Base-by-base conservation (phyloP, 2,797 vertebrate species). In the Loriculus beryllinus region DNA sequence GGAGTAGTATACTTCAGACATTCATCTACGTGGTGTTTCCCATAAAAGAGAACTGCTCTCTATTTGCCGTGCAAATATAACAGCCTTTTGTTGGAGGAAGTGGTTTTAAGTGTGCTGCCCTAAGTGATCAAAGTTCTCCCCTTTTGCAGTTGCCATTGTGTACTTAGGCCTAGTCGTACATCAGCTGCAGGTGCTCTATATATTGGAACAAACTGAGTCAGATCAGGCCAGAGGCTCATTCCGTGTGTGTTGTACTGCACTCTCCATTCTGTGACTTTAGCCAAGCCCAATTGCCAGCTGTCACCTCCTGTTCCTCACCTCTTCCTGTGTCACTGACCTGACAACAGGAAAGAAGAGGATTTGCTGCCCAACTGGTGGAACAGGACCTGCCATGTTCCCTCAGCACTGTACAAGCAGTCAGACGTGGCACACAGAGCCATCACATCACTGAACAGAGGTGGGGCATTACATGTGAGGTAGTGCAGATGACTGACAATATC, bases 321-420 rank as follows among this genome's bases (percentile, higher is more conserved):
- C 3, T 63, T 76, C 33, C 43, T 47, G 4, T 5, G 56, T 20
- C 43, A 0, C 16, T 3, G 11, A 31, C 0, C 0, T 2, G 56
- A 21, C 29, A 45, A 49, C 15, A 0, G 0, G 23, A 2, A 2
- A 33, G 64, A 43, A 62, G 52, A 37, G 13, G 4, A 20, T 33
- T 22, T 39, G 81, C 45, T 29, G 57, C 37, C n/a, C 70, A 49
- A 42, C 84, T 42, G 79, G 26, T 60, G 47, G 49, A 56, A 14
- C 43, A 8, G 79, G 60, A 63, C 26, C 19, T 0, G 0, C 5
- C 1, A 19, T 7, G 51, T 69, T 77, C 54, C 60, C n/a, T 47
- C 51, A 13, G 59, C 42, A 9, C 63, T 2, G 4, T 10, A 28
- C 40, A 11, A 16, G 6, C 10, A 11, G 45, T 33, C 42, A 57